Evolutionary conservation across 2,888 invertebrate genomes (phyloP), one percentile per base, ranked within the genome.

Genomic region (Apocheima hispidaria): DNA sequence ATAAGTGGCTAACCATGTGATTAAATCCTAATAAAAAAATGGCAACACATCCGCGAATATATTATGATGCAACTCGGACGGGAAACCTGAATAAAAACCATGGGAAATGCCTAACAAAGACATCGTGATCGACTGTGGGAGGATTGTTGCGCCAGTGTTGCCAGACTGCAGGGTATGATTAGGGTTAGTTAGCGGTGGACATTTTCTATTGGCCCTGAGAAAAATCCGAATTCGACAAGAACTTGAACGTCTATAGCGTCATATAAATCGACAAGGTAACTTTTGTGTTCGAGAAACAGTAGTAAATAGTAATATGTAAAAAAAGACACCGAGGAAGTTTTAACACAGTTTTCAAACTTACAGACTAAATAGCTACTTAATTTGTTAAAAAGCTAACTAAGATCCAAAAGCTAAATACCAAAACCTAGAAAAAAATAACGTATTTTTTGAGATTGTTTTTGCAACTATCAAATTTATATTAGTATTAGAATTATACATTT

Each of bases 101-200:
- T 70, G 70, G 63, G 70, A 70, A 70, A 53, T 41, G 41, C 9
- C 20, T 36, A 60, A 70, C 68, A 70, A 68, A 68, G 66, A 54
- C 49, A 44, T 55, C 60, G 68, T 66, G 66, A 63, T 66, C 48
- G 44, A 63, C 63, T 60, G 63, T 70, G 68, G 61, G 63, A 63
- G 57, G 60, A 53, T 41, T 53, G 63, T 70, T 68, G 54, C 68
- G 38, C 40, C 66, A 70, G 57, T 57, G 28, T 33, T 41, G 44
- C 40, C 46, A 18, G 46, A 23, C 49, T 26, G n/a, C n/a, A 50
- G 16, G 35, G 23, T 48, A 46, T 41, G 49, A 63, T 60, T 52
- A 53, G 21, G 35, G 36, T 36, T 60, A 26, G 52, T 54, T 49
- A 38, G 28, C 12, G 21, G 33, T 33, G 18, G 35, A 59, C 38